Evolutionary conservation across 2,888 invertebrate genomes (phyloP), one percentile per base, ranked within the genome.

Genomic region (Drosophila melanosoma): DNA sequence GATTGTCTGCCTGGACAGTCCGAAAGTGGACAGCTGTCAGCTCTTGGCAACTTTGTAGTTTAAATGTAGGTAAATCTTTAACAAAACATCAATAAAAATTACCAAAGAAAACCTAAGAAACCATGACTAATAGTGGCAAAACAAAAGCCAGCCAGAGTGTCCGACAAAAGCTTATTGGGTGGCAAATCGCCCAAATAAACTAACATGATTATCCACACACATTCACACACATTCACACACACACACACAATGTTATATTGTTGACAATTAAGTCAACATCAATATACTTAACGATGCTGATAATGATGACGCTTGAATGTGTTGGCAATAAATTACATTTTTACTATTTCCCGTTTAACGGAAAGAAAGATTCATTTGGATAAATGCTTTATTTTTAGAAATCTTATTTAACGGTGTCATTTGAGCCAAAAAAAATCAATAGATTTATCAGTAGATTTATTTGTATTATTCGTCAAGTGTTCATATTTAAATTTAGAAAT

Each of bases 111-210:
- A 57, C 53, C 61, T 48, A 54, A 66, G 76, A 73, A 79, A 81
- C 84, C 81, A 87, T 87, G 85, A 85, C 85, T 87, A 85, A 85
- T 84, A 85, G 85, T 63, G 74, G 74, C 70, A 83, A 84, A 83
- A 84, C 82, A 81, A 77, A 84, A 83, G 81, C 81, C 81, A 84
- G 81, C 79, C 81, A 69, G 59, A 72, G 73, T 83, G 81, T 76
- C 82, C 82, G 81, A 85, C 82, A 82, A 86, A 86, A 81, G 81
- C 83, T 74, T 70, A 79, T 79, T 64, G 62, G 57, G 72, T 82
- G 74, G 54, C 76, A 83, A 80, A 74, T 68, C 69, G 68, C 65
- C 61, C 49, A 53, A 45, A 61, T 48, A 51, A 32, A 45, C 42
- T 42, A 26, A 57, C 6, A 38, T 38, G 42, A 20, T 45, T 35